Evolutionary conservation across 2,797 vertebrate species (phyloP), one percentile per base, ranked within the genome.

Genomic region (Premnoplex brunnescens): DNA sequence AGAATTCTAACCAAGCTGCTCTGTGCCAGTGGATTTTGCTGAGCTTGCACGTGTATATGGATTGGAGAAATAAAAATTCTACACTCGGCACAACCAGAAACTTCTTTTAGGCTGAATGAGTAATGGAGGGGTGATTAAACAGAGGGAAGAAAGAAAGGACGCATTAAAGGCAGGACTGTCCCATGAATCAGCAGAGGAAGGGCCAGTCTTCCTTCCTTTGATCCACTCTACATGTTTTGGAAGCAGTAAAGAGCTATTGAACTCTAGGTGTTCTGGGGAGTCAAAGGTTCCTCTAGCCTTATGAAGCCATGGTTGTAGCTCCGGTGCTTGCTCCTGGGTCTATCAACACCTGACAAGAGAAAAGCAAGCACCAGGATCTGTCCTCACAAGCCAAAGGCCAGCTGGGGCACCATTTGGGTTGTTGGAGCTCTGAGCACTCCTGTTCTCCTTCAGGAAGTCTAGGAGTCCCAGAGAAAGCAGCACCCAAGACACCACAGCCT

Each of bases 51-150:
- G 3, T 64, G 56, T n/a, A 24, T 67, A 83, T 87, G 60, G 91
- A 88, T 92, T 51, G 55, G 46, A 89, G 78, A 95, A 80, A 96
- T 66, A 92, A 91, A 95, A 95, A 92, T 87, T 87, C 89, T 93
- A 39, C 59, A 27, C 80, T 79, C 4, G 12, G 34, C 44, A 74
- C 55, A 79, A 86, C 37, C 44, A 90, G 79, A 69, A 93, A 52
- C 51, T 75, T 79, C 66, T 84, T 92, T 79, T 27, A 62, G 83
- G 81, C n/a, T 74, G 74, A 89, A 51, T 76, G 32, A 69, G 32
- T 69, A 94, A 91, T 43, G 49, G 48, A 77, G 24, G 14, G n/a
- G 32, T 27, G 44, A 88, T 74, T 76, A 73, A 91, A 83, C 5
- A 88, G 34, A 59, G 30, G 10, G 12, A 59, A 64, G 37, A 37